These are phyloP conservation scores for Camponotus pennsylvanicus DNA, from an alignment of 1,140 invertebrate genomes.

Conservation along the genomic window DNA sequence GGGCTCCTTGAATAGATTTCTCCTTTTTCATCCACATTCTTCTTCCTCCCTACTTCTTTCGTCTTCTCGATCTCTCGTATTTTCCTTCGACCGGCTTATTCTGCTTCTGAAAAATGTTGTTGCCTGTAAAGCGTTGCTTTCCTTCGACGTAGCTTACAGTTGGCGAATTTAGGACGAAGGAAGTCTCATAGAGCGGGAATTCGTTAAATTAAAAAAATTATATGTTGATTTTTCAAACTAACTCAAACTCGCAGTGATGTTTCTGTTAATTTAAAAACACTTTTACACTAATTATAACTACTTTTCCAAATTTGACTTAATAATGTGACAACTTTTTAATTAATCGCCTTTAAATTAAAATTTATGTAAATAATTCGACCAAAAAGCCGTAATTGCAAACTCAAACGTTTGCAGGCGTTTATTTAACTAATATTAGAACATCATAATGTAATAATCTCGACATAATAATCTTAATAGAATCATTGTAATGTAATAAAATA, in stretches of 20 bases:
- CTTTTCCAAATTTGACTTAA: background rate
- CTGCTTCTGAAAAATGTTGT: slow-evolving; percentile 65
- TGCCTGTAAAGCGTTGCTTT: slow-evolving; percentile 63
- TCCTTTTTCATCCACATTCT: slow-evolving; percentile 8
- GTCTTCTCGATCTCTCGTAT: background rate
- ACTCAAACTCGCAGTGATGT: background rate
- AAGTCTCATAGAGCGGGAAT: background rate
- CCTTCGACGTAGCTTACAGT: slow-evolving; percentile 13
- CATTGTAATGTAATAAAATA: too few relatives aligned
- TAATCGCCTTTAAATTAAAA: slow-evolving; percentile 28
- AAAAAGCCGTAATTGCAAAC: background rate
- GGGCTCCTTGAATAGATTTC: slow-evolving; percentile 65
- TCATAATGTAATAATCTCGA: background rate
- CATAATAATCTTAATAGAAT: too few relatives aligned
- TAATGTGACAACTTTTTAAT: background rate
- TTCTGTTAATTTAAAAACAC: slow-evolving; percentile 26
- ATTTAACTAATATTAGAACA: background rate
- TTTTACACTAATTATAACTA: background rate
- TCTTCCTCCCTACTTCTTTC: background rate
- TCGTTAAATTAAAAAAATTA: slow-evolving; percentile 7
- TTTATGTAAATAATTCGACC: background rate
- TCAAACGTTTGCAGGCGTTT: background rate
- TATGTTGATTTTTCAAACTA: slow-evolving; percentile 17
- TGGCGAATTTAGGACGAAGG: slow-evolving; percentile 21
- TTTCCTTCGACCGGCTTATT: slow-evolving; percentile 25